A percentile compares a stretch with the other conserved stretches of the same genome.
Conservation (phyloP, 2,797 vertebrate species). For the Leontocebus nigricollis region DNA sequence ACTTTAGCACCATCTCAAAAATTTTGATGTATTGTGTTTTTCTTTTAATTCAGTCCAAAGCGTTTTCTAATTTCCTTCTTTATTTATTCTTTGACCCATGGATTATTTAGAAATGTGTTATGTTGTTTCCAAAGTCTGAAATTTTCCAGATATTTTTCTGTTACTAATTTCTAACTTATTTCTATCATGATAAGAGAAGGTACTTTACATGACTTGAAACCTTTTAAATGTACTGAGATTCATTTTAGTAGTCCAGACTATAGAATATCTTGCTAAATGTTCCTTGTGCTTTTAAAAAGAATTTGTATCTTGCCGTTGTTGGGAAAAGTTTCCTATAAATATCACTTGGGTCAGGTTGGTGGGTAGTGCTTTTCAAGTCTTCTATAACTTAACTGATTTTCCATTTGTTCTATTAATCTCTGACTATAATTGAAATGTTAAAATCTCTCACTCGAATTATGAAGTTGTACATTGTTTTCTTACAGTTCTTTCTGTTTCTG, state of each 20-base stretch:
- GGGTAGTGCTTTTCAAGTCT: background rate
- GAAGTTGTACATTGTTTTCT: background rate
- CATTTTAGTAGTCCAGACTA: background rate
- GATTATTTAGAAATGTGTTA: background rate
- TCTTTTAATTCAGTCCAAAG: background rate
- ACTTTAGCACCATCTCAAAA: background rate
- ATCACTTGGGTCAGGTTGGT: background rate
- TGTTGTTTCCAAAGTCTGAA: background rate
- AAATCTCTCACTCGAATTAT: background rate
- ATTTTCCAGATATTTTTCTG: background rate
- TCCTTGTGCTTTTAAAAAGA: background rate
- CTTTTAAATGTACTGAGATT: background rate
- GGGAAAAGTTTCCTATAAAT: background rate
- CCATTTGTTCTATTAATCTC: background rate
- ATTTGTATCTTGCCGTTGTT: background rate
- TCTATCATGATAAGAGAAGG: background rate
- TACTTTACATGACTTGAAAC: background rate
- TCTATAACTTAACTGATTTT: background rate
- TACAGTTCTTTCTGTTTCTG: background rate
- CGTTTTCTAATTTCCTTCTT: background rate
- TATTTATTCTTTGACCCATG: background rate
- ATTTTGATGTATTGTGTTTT: background rate
- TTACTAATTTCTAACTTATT: background rate
- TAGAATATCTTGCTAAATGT: background rate
- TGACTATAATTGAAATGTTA: background rate